Base-by-base conservation (phyloP, 2,113 vertebrate genomes). In the Atractosteus spatula region DNA sequence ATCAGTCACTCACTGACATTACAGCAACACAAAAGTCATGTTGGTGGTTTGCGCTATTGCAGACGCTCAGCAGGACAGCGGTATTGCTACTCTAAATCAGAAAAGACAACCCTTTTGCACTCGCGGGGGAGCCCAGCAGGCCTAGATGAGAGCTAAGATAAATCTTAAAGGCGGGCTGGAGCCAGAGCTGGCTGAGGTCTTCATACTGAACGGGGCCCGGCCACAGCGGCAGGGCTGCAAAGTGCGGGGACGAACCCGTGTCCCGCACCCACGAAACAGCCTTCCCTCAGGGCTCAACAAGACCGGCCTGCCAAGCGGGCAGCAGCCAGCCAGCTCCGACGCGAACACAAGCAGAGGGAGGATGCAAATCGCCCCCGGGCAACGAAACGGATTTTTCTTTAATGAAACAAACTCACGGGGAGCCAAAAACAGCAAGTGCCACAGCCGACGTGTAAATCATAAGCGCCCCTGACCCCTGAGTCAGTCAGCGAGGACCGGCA, bases 381-480 rank as follows among this genome's bases (percentile, higher is more conserved):
- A 80, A 83, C 71, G 72, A 84, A 89, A 83, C 61, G 76, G 87
- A 91, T 91, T 92, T 89, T 90, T 93, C 89, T 92, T 91, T 89
- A 92, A 92, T 92, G 91, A 91, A 93, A 88, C 89, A 83, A 81
- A 85, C 79, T 76, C 74, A 76, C 79, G 67, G 66, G 55, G 78
- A 83, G 91, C 92, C 91, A 93, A 93, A 85, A 93, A 93, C 81
- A 92, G 91, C 89, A 92, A 91, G 89, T 91, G 89, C 83, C 90
- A 87, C 87, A 82, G 89, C 84, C 78, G 82, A 90, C 89, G 89
- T 83, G 87, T 92, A 93, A 94, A 93, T 92, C 88, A 89, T 88
- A 89, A 88, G 78, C 86, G 87, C 87, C 89, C 89, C 89, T 83
- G 82, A 90, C 84, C 82, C 83, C 74, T 88, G 81, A 89, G 90